Evolutionary conservation across 2,113 vertebrate species (phyloP), one percentile per base, ranked within the genome.

Genomic region (Bos javanicus): DNA sequence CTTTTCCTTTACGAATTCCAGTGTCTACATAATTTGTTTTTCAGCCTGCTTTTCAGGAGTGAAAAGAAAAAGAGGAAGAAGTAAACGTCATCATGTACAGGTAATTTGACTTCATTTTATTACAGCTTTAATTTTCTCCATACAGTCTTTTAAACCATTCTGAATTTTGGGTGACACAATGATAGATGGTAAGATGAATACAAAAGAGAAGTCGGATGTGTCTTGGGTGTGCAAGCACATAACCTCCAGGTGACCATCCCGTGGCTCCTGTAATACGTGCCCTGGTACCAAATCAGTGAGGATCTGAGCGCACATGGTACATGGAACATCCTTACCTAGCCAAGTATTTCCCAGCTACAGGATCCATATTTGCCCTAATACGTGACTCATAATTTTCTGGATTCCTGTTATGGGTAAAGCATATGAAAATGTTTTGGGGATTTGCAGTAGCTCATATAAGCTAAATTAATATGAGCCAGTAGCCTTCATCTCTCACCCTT

Each of bases 21-120:
- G 26, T 26, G 62, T 83, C 56, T 87, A 67, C 59, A 93, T 89
- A 30, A 62, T 88, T 94, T 93, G 17, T 26, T 96, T 98, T 98
- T 94, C 88, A 93, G 78, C 46, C 87, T 6, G n/a, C 30, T 17
- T 50, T 89, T 71, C 87, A 93, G 64, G 71, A 88, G 4, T 54
- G n/a, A 94, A 83, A 93, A 93, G 56, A 78, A 96, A 52, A 91
- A 87, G 71, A 96, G 81, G 85, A 92, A 90, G 8, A 25, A 87
- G 71, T 21, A 96, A 91, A 95, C 1, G 0, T 23, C 10, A 6
- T 84, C 25, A 30, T 1, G 2, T 6, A 96, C 60, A 48, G 96
- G 98, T 98, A 93, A 94, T 93, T 26, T 60, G 43, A 95, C 83
- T 91, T 90, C 43, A 78, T 54, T 92, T 84, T 71, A 60, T 89